Percentiles rank a stretch among this genome's conserved stretches.
These are phyloP conservation scores for Clepsis dumicolana DNA, from an alignment of 2,888 invertebrate genomes.

Conservation along the genomic window DNA sequence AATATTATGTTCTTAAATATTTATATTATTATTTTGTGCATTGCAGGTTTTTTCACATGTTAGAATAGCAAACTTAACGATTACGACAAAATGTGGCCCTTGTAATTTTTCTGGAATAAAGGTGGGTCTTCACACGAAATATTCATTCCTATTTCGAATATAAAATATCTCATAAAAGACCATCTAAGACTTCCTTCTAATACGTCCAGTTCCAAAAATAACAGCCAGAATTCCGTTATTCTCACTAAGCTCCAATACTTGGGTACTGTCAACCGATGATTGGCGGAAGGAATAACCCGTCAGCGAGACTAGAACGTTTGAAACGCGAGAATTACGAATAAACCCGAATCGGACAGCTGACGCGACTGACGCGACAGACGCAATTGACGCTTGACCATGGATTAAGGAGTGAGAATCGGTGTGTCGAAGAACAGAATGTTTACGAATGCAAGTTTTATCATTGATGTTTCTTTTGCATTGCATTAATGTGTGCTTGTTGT, in stretches of 20 bases:
- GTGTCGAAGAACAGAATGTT: not conserved
- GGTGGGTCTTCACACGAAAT: too few species aligned
- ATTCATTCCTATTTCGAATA: not conserved
- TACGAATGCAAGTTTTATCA: not conserved
- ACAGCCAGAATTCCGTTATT: not conserved
- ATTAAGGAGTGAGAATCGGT: not conserved
- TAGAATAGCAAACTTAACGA: too few species aligned
- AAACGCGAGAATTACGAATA: conserved; percentile 33
- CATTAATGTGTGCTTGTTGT: too few species aligned
- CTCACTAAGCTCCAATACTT: conserved; percentile 14
- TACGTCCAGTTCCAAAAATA: conserved; percentile 12
- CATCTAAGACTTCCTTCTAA: too few species aligned
- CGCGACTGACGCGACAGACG: conserved; percentile 18
- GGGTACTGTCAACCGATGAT: conserved; percentile 25
- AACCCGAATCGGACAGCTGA: conserved; percentile 28
- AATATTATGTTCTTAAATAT: too few species aligned
- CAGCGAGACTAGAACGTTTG: conserved; percentile 22
- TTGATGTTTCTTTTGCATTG: too few species aligned
- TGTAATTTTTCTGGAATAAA: too few species aligned
- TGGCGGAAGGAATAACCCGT: conserved; percentile 41
- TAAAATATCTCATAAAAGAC: not conserved
- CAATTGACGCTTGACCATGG: conserved; percentile 17
- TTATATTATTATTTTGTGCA: too few species aligned
- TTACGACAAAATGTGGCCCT: too few species aligned
- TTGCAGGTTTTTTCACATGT: too few species aligned